Evolutionary conservation across 2,797 vertebrate genomes (phyloP).

Genomic region (Sarcoramphus papa): DNA sequence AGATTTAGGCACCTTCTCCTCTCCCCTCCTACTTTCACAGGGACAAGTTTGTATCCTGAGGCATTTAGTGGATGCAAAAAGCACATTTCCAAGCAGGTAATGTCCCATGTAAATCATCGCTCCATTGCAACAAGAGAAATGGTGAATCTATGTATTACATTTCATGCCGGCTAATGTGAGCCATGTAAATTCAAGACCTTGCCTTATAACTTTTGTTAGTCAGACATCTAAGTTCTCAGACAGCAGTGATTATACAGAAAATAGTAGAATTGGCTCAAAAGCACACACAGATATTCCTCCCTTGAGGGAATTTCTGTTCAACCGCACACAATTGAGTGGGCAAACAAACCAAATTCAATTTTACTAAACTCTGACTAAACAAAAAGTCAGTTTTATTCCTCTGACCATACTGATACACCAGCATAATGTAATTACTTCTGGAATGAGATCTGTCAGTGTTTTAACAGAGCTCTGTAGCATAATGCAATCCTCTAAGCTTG

Average conservation of each 20-base stretch:
- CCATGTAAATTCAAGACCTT: slow-evolving; percentile 6
- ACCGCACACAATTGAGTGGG: neutral
- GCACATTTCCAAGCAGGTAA: slow-evolving; percentile 16
- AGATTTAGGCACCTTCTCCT: neutral
- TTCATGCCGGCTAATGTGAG: neutral
- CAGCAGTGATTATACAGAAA: neutral
- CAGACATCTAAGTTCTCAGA: neutral
- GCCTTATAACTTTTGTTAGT: neutral
- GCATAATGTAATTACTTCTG: neutral
- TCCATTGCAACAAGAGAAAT: neutral
- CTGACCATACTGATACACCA: neutral
- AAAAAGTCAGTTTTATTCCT: neutral
- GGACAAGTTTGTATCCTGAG: neutral
- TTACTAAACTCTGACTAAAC: neutral
- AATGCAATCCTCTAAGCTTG: neutral
- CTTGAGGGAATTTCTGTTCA: neutral
- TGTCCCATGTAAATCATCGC: neutral
- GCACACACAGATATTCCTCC: neutral
- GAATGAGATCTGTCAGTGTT: neutral
- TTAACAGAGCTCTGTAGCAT: neutral
- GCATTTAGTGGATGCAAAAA: neutral
- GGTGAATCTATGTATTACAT: neutral
- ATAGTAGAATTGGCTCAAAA: neutral
- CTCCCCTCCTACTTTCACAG: neutral
- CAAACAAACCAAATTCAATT: neutral